These are phyloP conservation scores for Polymixis flavicincta DNA, from an alignment of 2,888 invertebrate species.

Conservation along the genomic window DNA sequence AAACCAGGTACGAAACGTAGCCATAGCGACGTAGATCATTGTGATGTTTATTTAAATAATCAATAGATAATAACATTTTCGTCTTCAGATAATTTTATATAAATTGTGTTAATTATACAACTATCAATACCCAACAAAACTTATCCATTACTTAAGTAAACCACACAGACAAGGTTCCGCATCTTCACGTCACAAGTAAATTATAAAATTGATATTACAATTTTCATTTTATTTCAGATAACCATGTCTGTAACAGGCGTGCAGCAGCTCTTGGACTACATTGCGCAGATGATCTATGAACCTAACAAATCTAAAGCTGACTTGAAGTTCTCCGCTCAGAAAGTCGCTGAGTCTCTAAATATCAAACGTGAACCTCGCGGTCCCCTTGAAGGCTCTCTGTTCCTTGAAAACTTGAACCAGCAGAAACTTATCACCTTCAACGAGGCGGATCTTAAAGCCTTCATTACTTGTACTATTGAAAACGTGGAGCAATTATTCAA, in stretches of 20 bases:
- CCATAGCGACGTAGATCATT: too few relatives aligned
- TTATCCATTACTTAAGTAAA: too few relatives aligned
- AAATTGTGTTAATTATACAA: too few relatives aligned
- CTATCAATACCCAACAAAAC: too few relatives aligned
- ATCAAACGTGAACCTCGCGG: constrained; percentile 88
- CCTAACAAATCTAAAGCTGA: constrained; percentile 67
- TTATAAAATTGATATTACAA: too few relatives aligned
- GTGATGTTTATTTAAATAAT: too few relatives aligned
- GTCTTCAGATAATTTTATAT: too few relatives aligned
- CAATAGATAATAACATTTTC: too few relatives aligned
- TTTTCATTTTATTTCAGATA: constrained; percentile 66
- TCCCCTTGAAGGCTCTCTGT: constrained; percentile 91
- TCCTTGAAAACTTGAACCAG: constrained; percentile 83
- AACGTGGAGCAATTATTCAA: constrained; percentile 81
- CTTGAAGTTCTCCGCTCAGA: constrained; percentile 88
- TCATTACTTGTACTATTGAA: constrained; percentile 82
- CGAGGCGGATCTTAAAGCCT: constrained; percentile 87
- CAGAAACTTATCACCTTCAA: constrained; percentile 88
- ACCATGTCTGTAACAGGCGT: constrained; percentile 80
- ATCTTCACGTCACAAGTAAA: too few relatives aligned
- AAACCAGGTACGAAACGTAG: constrained; percentile 63
- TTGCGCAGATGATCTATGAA: constrained; percentile 60
- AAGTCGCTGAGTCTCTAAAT: constrained; percentile 90
- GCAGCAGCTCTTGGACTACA: constrained; percentile 76
- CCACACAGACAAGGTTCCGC: too few relatives aligned